Percentiles rank a stretch among this genome's conserved stretches.
These are phyloP conservation scores for Drosophila trapezifrons DNA, from an alignment of 1,140 invertebrate species.

Conservation along the genomic window DNA sequence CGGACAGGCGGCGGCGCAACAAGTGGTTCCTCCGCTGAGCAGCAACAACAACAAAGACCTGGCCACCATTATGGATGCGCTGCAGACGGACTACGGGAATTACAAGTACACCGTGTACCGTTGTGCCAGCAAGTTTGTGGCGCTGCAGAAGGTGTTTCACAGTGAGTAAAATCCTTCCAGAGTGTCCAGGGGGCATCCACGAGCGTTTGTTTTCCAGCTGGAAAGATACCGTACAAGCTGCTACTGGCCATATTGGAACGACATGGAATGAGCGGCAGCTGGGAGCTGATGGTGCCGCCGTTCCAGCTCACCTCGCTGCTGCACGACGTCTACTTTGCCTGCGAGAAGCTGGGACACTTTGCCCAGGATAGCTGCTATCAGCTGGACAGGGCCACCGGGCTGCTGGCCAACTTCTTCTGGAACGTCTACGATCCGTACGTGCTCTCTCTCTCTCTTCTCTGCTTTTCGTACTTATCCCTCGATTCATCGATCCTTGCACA, in stretches of 20 bases:
- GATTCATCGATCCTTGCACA: neutral
- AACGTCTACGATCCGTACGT: slow-evolving; percentile 80
- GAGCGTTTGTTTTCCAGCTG: slow-evolving; percentile 45
- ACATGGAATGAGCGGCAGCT: slow-evolving; percentile 63
- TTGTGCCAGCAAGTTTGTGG: slow-evolving; percentile 75
- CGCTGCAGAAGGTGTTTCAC: slow-evolving; percentile 74
- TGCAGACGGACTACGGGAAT: slow-evolving; percentile 62
- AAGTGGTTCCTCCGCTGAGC: slow-evolving; percentile 21
- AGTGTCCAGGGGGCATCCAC: neutral
- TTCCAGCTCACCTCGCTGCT: slow-evolving; percentile 78
- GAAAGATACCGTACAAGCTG: slow-evolving; percentile 75
- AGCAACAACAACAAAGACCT: slow-evolving; percentile 58
- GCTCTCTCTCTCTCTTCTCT: neutral
- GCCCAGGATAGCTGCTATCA: slow-evolving; percentile 53
- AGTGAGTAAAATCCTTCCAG: slow-evolving; percentile 54
- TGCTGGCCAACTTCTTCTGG: slow-evolving; percentile 80
- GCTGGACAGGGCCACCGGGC: slow-evolving; percentile 57
- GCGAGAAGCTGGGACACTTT: slow-evolving; percentile 79
- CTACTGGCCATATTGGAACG: slow-evolving; percentile 73
- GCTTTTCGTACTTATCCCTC: neutral
- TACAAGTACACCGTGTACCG: slow-evolving; percentile 83
- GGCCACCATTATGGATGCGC: slow-evolving; percentile 57
- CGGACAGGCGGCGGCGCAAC: slow-evolving; percentile 27
- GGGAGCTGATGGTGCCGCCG: slow-evolving; percentile 75
- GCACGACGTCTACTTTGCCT: slow-evolving; percentile 78